These are phyloP conservation scores for Pangasius macronema DNA, from an alignment of 2,797 vertebrate genomes.

Conservation along the genomic window DNA sequence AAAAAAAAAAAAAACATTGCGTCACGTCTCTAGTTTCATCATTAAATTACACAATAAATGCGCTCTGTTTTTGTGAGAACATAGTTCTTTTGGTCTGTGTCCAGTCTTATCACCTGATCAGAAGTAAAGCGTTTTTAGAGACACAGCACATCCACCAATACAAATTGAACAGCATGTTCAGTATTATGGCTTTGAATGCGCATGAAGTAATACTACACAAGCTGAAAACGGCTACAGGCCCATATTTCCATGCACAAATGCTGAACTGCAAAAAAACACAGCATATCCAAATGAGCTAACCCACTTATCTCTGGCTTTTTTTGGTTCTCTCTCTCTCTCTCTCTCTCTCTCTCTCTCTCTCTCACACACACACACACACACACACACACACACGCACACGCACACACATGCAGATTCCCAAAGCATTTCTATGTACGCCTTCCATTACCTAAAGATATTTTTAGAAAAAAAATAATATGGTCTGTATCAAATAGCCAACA, in stretches of 20 bases:
- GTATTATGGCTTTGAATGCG: neutral
- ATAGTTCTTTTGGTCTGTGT: neutral
- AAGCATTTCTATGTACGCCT: neutral
- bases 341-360: neutral
- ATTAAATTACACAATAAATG: neutral
- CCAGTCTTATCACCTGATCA: neutral
- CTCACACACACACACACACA: neutral
- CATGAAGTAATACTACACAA: neutral
- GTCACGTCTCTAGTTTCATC: neutral
- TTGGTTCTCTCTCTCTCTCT: neutral
- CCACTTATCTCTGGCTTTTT: neutral
- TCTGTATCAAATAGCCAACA: neutral
- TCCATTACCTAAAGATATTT: neutral
- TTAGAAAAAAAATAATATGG: neutral
- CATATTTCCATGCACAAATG: conserved; percentile 38
- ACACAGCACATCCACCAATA: neutral
- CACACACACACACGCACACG: neutral
- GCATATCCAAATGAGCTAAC: conserved; percentile 41
- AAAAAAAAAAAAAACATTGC: neutral
- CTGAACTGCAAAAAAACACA: conserved; percentile 13
- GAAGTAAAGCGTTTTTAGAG: neutral
- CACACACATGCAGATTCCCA: neutral
- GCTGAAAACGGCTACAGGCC: conserved; percentile 36
- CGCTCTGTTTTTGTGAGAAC: neutral
- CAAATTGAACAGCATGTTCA: too few species aligned